Conservation (phyloP, 1,140 invertebrate genomes). For the Drosophila littoralis region DNA sequence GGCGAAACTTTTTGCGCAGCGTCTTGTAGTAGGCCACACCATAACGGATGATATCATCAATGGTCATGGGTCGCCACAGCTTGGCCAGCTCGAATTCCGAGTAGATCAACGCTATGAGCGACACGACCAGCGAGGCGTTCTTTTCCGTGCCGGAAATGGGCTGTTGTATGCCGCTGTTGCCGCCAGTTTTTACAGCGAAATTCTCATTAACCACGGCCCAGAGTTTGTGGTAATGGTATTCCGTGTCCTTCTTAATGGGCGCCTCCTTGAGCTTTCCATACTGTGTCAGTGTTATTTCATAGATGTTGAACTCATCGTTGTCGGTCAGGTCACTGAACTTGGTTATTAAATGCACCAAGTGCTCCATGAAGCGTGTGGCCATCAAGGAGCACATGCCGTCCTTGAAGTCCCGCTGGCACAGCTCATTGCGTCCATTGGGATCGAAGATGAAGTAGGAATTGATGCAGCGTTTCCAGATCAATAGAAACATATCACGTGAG, state of each 20-base stretch:
- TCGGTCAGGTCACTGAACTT: slow-evolving; percentile 61
- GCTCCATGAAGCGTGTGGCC: slow-evolving; percentile 64
- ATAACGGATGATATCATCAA: slow-evolving; percentile 74
- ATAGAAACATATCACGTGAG: slow-evolving; percentile 64
- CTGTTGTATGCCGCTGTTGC: slow-evolving; percentile 67
- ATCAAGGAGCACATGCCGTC: slow-evolving; percentile 75
- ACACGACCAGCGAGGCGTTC: slow-evolving; percentile 73
- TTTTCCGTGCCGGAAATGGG: slow-evolving; percentile 69
- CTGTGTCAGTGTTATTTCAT: slow-evolving; percentile 64
- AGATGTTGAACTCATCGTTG: slow-evolving; percentile 68
- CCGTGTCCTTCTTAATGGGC: slow-evolving; percentile 15
- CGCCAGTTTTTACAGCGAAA: slow-evolving; percentile 72
- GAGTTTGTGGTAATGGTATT: slow-evolving; percentile 50
- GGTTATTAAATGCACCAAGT: slow-evolving; percentile 73
- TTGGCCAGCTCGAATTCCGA: slow-evolving; percentile 70
- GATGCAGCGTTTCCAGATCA: slow-evolving; percentile 79
- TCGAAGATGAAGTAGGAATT: slow-evolving; percentile 80
- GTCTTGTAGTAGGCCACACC: slow-evolving; percentile 76
- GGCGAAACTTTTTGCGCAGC: slow-evolving; percentile 66
- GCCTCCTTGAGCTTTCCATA: slow-evolving; percentile 69
- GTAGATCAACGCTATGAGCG: slow-evolving; percentile 72
- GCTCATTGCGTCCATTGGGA: slow-evolving; percentile 71
- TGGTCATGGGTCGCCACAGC: slow-evolving; percentile 61
- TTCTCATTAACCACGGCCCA: slow-evolving; percentile 78
- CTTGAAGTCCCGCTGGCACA: slow-evolving; percentile 62